Percentiles rank a stretch among this genome's conserved stretches.
These are phyloP conservation scores for Aurelia coerulea DNA, from an alignment of 30 jellyfish, hydroid and myxozoan genomes.

Conservation along the genomic window DNA sequence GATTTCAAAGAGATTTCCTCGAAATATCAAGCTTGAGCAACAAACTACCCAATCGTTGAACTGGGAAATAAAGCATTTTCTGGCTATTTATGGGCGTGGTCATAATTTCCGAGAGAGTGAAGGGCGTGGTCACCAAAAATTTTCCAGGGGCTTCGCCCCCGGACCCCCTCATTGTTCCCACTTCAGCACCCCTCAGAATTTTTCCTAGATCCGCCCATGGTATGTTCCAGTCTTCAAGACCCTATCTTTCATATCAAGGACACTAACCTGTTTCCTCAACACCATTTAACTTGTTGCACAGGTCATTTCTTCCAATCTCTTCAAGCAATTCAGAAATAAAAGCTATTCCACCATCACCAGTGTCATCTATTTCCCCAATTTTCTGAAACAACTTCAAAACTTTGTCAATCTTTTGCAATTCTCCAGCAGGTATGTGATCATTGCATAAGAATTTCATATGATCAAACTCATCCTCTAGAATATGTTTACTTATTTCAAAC, in stretches of 20 bases:
- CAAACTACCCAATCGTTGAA: no score
- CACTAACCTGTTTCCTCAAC: conserved; percentile 13
- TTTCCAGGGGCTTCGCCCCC: no score
- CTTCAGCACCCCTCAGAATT: no score
- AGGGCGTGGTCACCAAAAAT: no score
- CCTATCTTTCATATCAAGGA: neutral
- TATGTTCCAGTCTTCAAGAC: neutral
- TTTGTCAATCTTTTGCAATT: neutral
- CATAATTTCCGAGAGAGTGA: no score
- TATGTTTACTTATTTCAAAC: conserved; percentile 11
- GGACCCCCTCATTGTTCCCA: no score
- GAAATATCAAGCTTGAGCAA: no score
- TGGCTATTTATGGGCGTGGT: no score
- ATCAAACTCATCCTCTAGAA: conserved; percentile 9
- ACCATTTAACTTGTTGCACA: conserved; percentile 18
- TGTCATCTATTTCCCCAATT: conserved; percentile 32
- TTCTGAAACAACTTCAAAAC: conserved; percentile 13
- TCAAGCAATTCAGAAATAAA: conserved; percentile 20
- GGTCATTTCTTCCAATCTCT: conserved; percentile 9
- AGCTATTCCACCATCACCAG: conserved; percentile 5
- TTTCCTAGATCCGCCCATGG: no score
- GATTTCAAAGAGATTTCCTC: no score
- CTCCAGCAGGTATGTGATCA: conserved; percentile 22
- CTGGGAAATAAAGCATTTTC: no score
- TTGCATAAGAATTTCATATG: conserved; percentile 14